Percentiles rank a stretch among this genome's conserved stretches.
Evolutionary conservation across 2,888 invertebrate genomes (phyloP).

Genomic region (Eupithecia pulchellata): DNA sequence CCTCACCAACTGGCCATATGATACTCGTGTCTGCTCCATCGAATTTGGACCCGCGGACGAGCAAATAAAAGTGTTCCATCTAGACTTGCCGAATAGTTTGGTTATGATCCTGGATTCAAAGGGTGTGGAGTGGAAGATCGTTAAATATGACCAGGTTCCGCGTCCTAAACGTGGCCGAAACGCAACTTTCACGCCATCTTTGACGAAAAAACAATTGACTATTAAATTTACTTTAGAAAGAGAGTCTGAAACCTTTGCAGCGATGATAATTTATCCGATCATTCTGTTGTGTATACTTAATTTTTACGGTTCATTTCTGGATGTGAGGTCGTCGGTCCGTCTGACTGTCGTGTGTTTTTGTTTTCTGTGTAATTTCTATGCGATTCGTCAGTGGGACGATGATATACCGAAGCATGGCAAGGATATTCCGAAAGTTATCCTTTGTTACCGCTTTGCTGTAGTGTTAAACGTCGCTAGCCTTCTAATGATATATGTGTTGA

Average conservation of each 20-base stretch:
- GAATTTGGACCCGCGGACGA: background rate
- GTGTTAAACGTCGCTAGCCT: constrained; percentile 8
- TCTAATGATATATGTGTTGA: background rate
- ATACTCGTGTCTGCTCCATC: background rate
- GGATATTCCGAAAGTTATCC: background rate
- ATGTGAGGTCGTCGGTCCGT: constrained; percentile 1
- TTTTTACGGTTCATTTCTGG: constrained; percentile 2
- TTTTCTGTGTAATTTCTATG: constrained; percentile 9
- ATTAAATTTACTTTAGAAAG: constrained; percentile 5
- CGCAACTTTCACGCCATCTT: background rate
- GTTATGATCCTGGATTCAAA: background rate
- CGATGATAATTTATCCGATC: constrained; percentile 2
- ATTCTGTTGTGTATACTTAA: constrained; percentile 3
- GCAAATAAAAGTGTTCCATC: constrained; percentile 2
- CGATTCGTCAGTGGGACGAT: background rate
- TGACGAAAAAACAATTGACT: background rate
- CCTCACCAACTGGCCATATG: constrained; percentile 3
- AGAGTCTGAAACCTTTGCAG: background rate
- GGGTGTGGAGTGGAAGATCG: constrained; percentile 4
- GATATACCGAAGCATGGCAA: background rate
- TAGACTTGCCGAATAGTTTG: background rate
- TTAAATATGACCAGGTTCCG: background rate
- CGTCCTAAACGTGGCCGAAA: background rate
- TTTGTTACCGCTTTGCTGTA: background rate
- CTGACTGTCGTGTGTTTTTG: background rate